phyloP scores from a whole-genome alignment of 2,113 vertebrate genomes.

The Megaceryle torquata region DNA sequence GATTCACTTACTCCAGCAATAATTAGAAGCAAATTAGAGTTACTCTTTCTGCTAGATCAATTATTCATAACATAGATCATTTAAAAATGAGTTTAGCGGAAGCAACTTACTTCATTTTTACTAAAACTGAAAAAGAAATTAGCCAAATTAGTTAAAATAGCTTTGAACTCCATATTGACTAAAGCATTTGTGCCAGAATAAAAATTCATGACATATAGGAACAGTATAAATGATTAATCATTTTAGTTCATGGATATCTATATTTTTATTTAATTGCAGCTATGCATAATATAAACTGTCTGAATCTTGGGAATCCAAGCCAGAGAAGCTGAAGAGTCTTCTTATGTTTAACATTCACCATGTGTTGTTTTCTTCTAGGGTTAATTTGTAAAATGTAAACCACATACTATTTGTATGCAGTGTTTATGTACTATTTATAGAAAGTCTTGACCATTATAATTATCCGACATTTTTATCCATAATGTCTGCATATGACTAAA shows the following conservation, averaged over 20 bases:
- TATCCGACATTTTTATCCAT: constrained; percentile 49
- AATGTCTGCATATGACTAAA: constrained; percentile 17
- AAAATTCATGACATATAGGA: constrained; percentile 30
- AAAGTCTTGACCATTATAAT: constrained; percentile 61
- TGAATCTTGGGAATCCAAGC: constrained; percentile 49
- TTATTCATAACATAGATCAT: constrained; percentile 15
- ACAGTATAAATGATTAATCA: constrained; percentile 41
- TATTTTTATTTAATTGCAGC: constrained; percentile 56
- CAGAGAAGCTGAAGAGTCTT: constrained; percentile 49
- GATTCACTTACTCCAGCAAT: background rate
- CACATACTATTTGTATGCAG: constrained; percentile 45
- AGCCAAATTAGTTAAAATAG: constrained; percentile 58
- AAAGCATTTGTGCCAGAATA: constrained; percentile 52
- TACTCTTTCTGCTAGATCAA: constrained; percentile 41
- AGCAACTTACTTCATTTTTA: constrained; percentile 25
- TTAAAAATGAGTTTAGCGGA: background rate
- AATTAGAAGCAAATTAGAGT: background rate
- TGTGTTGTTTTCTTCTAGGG: constrained; percentile 63
- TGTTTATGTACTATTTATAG: constrained; percentile 53
- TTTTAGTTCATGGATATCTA: constrained; percentile 28
- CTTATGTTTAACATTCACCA: constrained; percentile 61
- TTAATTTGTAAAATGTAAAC: constrained; percentile 69
- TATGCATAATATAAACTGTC: constrained; percentile 47
- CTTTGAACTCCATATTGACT: constrained; percentile 60
- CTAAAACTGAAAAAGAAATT: constrained; percentile 46